Conservation (phyloP, 1,140 invertebrate genomes). For the Rhagoletis pomonella region DNA sequence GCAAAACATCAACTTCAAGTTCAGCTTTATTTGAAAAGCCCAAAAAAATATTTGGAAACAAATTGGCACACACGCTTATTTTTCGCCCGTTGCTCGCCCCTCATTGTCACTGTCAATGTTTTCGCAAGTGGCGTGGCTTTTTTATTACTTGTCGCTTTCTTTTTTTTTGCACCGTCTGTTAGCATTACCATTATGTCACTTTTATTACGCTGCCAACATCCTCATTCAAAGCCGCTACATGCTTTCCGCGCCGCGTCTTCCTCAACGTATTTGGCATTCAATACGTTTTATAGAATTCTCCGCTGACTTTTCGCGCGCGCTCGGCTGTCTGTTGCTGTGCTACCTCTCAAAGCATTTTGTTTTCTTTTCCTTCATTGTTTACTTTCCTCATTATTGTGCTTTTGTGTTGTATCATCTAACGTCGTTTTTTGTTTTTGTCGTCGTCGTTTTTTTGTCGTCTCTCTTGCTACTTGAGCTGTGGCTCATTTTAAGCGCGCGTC, state of each 20-base stretch:
- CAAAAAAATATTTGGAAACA: no score
- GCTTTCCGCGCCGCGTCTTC: background rate
- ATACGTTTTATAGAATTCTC: background rate
- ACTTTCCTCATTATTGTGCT: background rate
- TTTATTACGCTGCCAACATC: background rate
- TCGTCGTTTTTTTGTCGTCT: background rate
- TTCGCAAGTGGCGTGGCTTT: background rate
- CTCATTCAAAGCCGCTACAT: background rate
- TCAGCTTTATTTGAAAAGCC: no score
- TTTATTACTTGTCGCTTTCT: background rate
- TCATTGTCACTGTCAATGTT: constrained; percentile 14
- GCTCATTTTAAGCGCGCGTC: constrained; percentile 40
- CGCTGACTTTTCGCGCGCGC: background rate
- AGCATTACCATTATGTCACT: background rate
- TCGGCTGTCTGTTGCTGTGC: background rate
- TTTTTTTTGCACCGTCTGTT: background rate
- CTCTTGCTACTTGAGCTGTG: background rate
- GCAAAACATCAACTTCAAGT: no score
- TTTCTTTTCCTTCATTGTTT: background rate
- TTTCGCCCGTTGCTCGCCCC: background rate
- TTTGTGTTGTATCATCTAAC: background rate
- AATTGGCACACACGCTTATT: no score
- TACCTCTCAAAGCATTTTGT: background rate
- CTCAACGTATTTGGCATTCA: background rate
- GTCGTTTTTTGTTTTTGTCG: background rate